Evolutionary conservation across 2,888 invertebrate genomes (phyloP).

Genomic region (Chamaedrilus cognettii): DNA sequence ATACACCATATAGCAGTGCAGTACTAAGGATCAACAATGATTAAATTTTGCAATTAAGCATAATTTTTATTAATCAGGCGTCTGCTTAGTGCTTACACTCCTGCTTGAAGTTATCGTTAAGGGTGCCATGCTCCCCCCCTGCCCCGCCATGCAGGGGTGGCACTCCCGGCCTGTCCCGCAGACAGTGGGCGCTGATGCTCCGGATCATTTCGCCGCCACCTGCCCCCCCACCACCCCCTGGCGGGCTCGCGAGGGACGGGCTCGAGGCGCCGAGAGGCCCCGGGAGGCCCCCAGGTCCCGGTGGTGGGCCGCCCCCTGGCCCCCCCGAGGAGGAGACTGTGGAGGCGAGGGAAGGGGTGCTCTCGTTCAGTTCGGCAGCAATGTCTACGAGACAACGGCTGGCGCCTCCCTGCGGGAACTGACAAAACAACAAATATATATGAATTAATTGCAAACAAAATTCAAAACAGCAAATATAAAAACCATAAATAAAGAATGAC

Average conservation of each 20-base stretch:
- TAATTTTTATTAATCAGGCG: too few relatives aligned
- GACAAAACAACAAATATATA: too few relatives aligned
- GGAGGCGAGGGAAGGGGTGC: background rate
- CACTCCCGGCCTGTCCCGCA: background rate
- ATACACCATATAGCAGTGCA: too few relatives aligned
- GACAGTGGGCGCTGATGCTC: slow-evolving; percentile 7
- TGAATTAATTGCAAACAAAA: too few relatives aligned
- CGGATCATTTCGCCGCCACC: slow-evolving; percentile 1
- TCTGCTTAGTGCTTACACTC: slow-evolving; percentile 5
- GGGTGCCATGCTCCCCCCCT: background rate
- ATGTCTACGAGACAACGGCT: slow-evolving; percentile 4
- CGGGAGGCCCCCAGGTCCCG: background rate
- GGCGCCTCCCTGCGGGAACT: too few relatives aligned
- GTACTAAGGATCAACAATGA: too few relatives aligned
- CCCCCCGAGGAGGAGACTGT: background rate
- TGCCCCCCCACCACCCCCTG: background rate
- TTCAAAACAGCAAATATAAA: too few relatives aligned
- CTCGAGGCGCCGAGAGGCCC: background rate
- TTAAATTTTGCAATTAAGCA: too few relatives aligned
- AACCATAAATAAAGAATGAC: too few relatives aligned
- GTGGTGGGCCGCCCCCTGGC: too few relatives aligned
- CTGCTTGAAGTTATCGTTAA: background rate
- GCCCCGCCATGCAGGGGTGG: too few relatives aligned
- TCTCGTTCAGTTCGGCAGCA: background rate
- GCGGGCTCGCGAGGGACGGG: slow-evolving; percentile 2